Percentiles rank a stretch among this genome's conserved stretches.
Evolutionary conservation across 2,888 invertebrate species (phyloP).

Genomic region (Apodemia mormo): DNA sequence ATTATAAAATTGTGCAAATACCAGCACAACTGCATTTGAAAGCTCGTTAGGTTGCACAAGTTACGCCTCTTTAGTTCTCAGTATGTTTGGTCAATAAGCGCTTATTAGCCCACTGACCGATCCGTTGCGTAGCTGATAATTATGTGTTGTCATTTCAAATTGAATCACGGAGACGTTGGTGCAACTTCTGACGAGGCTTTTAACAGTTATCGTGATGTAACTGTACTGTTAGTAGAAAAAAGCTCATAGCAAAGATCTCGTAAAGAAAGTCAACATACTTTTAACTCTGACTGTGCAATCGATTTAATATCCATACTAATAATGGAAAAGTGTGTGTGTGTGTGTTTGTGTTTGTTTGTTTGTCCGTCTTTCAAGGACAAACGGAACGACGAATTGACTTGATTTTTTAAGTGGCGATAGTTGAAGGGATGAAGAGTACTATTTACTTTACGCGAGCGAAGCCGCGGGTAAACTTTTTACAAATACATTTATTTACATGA

Average conservation of each 20-base stretch:
- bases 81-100: conserved; percentile 33
- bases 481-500: not conserved
- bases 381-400: no score
- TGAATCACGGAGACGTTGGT: conserved; percentile 31
- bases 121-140: conserved; percentile 61
- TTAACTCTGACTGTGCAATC: not conserved
- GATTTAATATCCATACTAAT: no score
- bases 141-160: conserved; percentile 43
- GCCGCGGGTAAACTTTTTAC: no score
- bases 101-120: conserved; percentile 52
- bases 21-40: conserved; percentile 25
- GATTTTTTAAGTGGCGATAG: no score
- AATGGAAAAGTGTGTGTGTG: no score
- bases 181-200: conserved; percentile 3
- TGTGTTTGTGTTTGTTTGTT: no score
- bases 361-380: no score
- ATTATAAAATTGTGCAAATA: conserved; percentile 18
- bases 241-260: not conserved
- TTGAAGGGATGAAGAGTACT: no score
- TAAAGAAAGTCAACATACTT: not conserved
- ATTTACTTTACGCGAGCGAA: no score
- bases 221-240: not conserved
- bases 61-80: conserved; percentile 11
- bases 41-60: conserved; percentile 34
- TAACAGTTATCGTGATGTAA: not conserved